Evolutionary conservation across 2,113 vertebrate species (phyloP).

Genomic region (Erinaceus europaeus): DNA sequence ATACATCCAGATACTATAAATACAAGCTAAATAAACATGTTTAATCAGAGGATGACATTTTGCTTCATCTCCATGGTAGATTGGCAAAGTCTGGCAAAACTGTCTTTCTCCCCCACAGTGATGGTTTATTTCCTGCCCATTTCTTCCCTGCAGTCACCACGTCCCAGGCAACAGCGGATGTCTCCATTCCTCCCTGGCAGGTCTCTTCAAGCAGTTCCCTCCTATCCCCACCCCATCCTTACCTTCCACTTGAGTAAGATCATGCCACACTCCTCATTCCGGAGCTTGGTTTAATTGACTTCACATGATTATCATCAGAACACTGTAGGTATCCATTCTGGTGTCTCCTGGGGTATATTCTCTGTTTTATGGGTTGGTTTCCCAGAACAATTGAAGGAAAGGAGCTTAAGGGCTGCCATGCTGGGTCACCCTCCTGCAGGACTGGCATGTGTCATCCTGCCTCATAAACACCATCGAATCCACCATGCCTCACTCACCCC

Average conservation of each 20-base stretch:
- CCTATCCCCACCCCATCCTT: too few relatives aligned
- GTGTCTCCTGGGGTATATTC: background rate
- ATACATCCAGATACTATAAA: background rate
- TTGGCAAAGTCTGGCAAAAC: background rate
- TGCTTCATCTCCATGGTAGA: background rate
- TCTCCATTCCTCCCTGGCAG: background rate
- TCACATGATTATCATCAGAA: background rate
- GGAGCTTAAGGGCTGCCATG: constrained; percentile 93
- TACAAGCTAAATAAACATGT: background rate
- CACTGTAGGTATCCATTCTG: background rate
- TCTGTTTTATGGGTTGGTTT: background rate
- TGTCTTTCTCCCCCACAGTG: background rate
- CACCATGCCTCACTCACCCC: constrained; percentile 97
- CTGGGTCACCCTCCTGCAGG: constrained; percentile 93
- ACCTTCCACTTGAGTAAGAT: background rate
- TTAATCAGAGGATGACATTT: background rate
- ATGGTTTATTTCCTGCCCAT: background rate
- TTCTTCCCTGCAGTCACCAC: accelerated
- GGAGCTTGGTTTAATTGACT: background rate
- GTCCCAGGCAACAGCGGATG: background rate
- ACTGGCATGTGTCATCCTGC: constrained; percentile 96
- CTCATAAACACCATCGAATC: constrained; percentile 95
- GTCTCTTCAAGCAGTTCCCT: background rate
- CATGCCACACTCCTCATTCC: background rate
- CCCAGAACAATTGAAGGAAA: background rate